Evolutionary conservation across 2,888 invertebrate genomes (phyloP), one percentile per base, ranked within the genome.

Genomic region (Agriotes lineatus): DNA sequence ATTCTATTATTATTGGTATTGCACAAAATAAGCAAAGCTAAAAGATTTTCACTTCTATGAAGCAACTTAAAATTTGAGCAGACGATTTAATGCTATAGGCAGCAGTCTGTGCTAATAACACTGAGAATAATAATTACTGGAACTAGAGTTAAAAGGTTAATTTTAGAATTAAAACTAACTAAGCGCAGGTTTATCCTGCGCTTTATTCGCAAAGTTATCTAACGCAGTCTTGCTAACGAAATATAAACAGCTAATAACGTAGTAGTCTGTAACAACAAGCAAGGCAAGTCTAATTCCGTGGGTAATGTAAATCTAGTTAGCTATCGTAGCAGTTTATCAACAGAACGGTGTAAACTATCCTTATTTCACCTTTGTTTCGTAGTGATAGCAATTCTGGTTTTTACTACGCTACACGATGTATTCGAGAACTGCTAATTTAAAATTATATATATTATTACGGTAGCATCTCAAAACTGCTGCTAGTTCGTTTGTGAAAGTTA

Each of bases 231-330:
- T 22, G 22, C n/a, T 48, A 5, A 20, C 12, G 9, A 19, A 10
- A 19, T 33, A 18, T 52, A 52, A 52, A 52, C 52, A 52, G 30
- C 16, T 33, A 30, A 18, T 33, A 52, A 52, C 52, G 52, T 2
- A 30, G 52, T 2, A 30, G 52, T 52, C 33, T 52, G 33, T 18
- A 52, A 52, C 52, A 52, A 52, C 52, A 52, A 52, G 52, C 33
- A 52, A 52, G 10, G 30, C 5, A 9, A 2, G 19, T 42, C 16
- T 42, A 18, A 42, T 42, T 42, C 16, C 16, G 18, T 18, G 16
- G 16, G 7, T 16, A 42, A 18, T 16, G 42, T 42, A 42, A 42
- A 42, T 42, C 16, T 14, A 18, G 42, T 14, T 6, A 2, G n/a
- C 2, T 6, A 7, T 12, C 42, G 42, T 2, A 7, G 42, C 14